phyloP scores from a whole-genome alignment of 2,797 vertebrate species.

The Sebastes cheni region DNA sequence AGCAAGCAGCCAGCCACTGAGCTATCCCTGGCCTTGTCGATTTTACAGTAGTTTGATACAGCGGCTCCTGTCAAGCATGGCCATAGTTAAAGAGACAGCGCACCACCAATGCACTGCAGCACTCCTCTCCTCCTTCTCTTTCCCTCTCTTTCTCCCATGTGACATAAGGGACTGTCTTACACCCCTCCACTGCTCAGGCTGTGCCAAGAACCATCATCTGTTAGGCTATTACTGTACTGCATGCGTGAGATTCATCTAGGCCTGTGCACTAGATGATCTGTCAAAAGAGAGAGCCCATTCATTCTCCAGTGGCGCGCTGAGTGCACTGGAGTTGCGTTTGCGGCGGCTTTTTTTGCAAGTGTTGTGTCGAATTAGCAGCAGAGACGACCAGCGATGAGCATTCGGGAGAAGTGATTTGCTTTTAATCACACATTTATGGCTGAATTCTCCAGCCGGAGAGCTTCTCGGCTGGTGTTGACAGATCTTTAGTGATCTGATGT shows the following conservation, averaged over 20 bases:
- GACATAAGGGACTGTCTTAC: slow-evolving; percentile 81
- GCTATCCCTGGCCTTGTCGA: slow-evolving; percentile 60
- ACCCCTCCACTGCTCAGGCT: slow-evolving; percentile 70
- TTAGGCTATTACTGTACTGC: slow-evolving; percentile 75
- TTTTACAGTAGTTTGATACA: slow-evolving; percentile 77
- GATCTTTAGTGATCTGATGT: slow-evolving; percentile 41
- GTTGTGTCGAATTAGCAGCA: slow-evolving; percentile 35
- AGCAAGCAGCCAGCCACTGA: slow-evolving; percentile 47
- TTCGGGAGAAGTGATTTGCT: slow-evolving; percentile 20
- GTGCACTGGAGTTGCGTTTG: slow-evolving; percentile 26
- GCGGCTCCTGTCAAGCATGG: slow-evolving; percentile 70
- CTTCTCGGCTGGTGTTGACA: slow-evolving; percentile 21
- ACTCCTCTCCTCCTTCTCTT: slow-evolving; percentile 47
- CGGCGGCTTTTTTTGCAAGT: slow-evolving; percentile 41
- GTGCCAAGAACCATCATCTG: slow-evolving; percentile 80
- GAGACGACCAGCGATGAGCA: slow-evolving; percentile 15
- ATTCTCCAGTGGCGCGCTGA: slow-evolving; percentile 41
- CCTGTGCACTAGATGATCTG: slow-evolving; percentile 52
- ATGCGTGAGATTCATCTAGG: slow-evolving; percentile 51
- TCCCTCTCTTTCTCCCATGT: slow-evolving; percentile 66
- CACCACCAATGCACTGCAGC: slow-evolving; percentile 72
- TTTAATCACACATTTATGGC: slow-evolving; percentile 44
- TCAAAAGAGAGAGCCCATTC: slow-evolving; percentile 56
- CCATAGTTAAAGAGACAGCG: slow-evolving; percentile 76
- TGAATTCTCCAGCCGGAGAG: slow-evolving; percentile 21